A percentile compares a stretch with the other conserved stretches of the same genome.
These are phyloP conservation scores for Cisticola juncidis DNA, from an alignment of 2,113 vertebrate genomes.

Conservation along the genomic window DNA sequence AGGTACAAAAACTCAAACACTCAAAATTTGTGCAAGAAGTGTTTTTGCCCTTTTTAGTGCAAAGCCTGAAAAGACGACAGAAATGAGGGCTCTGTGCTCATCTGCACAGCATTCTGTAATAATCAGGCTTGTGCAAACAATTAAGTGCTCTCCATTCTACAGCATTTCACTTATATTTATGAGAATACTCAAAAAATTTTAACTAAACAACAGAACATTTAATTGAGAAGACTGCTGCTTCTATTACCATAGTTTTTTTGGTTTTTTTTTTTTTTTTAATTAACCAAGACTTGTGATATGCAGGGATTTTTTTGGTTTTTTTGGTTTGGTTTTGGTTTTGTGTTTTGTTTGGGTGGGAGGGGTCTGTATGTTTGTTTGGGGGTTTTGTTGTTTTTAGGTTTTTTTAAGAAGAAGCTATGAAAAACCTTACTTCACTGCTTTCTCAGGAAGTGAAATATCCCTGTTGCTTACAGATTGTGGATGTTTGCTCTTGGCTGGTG, in stretches of 20 bases:
- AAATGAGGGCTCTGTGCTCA: neutral
- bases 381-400: neutral
- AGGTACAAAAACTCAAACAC: neutral
- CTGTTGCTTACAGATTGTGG: neutral
- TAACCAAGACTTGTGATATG: neutral
- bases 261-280: neutral
- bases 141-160: neutral
- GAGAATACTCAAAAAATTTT: neutral
- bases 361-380: neutral
- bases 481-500: neutral
- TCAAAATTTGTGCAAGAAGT: neutral
- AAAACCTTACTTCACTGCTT: neutral
- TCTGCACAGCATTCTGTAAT: neutral
- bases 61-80: neutral
- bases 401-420: neutral
- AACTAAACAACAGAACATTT: neutral
- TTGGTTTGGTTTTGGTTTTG: neutral
- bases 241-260: no score
- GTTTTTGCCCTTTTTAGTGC: neutral
- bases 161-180: neutral
- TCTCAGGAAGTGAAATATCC: neutral
- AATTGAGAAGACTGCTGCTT: neutral
- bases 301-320: neutral
- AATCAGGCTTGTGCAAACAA: neutral
- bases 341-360: neutral